Base-by-base conservation (phyloP, 2,113 vertebrate genomes). In the Esox niger region DNA sequence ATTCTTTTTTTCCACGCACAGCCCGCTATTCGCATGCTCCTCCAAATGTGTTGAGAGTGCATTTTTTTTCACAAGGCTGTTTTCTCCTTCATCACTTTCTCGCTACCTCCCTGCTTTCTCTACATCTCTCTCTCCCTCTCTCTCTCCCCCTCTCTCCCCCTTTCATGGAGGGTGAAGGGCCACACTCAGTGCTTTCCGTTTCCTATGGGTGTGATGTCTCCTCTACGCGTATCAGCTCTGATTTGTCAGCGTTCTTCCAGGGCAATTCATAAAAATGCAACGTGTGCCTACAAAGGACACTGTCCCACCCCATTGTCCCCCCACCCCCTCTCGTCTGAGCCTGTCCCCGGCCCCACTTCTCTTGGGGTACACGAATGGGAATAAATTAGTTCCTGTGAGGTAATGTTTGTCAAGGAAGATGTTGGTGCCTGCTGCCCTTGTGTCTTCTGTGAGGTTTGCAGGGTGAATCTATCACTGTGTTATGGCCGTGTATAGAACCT, bases 111-210 rank as follows among this genome's bases (percentile, higher is more conserved):
- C 10, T 62, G 47, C 55, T 70, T 52, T 70, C 31, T 35, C 72
- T n/a, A 46, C 56, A 10, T 73, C 64, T 81, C 64, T 74, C 27
- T 68, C 61, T 58, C 38, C 54, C 62, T 46, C 55, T 54, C 54
- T 20, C 38, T n/a, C 21, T 30, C 26, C 31, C 35, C 4, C 30
- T 62, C 3, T 62, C 30, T 23, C 23, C 79, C 62, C 30, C 80
- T 83, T 83, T 83, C 79, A 82, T 73, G 74, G 84, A 82, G 82
- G 84, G 84, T 75, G 84, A 82, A 81, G 83, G 84, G 82, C 86
- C 46, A 80, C 64, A 75, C 91, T 94, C 91, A 91, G 93, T 91
- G 59, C 86, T 94, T 94, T 92, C 87, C 90, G 68, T 90, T 81
- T 90, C 84, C 88, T 91, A 86, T 88, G 89, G 87, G 88, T 90